A percentile compares a stretch with the other conserved stretches of the same genome.
Evolutionary conservation across 2,888 invertebrate genomes (phyloP).

Genomic region (Rhogogaster chlorosoma): DNA sequence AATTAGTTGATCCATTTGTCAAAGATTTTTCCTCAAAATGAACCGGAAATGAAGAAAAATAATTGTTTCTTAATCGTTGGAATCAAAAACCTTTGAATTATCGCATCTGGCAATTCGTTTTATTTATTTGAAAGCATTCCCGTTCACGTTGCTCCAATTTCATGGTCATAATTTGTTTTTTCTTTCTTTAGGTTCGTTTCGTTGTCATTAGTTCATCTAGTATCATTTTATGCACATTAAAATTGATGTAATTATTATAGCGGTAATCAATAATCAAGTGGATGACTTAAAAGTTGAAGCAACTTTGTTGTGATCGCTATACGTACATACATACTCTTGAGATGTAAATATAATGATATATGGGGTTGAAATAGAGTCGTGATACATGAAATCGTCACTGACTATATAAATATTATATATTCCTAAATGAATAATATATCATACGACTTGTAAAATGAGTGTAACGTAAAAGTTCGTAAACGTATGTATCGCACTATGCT

Average conservation of each 20-base stretch:
- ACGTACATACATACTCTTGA: not conserved
- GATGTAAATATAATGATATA: conserved; percentile 7
- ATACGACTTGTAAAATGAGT: conserved; percentile 3
- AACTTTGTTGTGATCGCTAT: conserved; percentile 2
- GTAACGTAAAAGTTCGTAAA: conserved; percentile 20
- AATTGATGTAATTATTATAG: conserved; percentile 2
- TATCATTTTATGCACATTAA: conserved; percentile 10
- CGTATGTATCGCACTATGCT: conserved; percentile 20
- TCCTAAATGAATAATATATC: not conserved
- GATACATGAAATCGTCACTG: conserved; percentile 1
- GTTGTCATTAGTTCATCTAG: not conserved
- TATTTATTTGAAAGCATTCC: not conserved
- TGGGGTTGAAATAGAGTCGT: not conserved
- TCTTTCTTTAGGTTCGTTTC: not conserved
- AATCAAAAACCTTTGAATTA: not conserved
- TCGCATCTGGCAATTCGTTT: not conserved
- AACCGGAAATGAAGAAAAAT: not conserved
- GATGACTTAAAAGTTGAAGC: conserved; percentile 8
- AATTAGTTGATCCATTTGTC: not conserved
- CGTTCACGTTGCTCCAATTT: not conserved
- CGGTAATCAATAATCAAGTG: not conserved
- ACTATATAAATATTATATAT: conserved; percentile 1
- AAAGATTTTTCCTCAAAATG: not conserved
- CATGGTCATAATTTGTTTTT: not conserved
- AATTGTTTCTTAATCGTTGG: not conserved